A percentile compares a stretch with the other conserved stretches of the same genome.
These are phyloP conservation scores for Stictocephala bisonia DNA, from an alignment of 2,888 invertebrate species.

Conservation along the genomic window DNA sequence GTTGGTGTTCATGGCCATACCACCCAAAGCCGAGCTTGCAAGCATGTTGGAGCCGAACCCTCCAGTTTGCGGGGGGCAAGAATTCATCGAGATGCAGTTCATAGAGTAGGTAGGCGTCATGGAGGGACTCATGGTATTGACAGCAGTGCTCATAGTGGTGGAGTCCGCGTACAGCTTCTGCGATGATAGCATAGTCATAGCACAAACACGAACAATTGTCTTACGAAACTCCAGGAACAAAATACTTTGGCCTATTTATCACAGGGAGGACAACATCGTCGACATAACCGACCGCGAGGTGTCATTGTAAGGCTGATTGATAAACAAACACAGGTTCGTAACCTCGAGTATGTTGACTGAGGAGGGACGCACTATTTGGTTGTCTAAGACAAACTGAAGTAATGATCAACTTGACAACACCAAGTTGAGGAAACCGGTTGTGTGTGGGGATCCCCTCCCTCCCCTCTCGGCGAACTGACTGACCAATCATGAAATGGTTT, in stretches of 20 bases:
- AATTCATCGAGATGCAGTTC: conserved; percentile 76
- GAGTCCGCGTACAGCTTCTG: conserved; percentile 77
- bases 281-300: conserved; percentile 56
- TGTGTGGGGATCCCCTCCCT: no score
- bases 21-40: conserved; percentile 68
- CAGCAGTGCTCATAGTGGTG: conserved; percentile 67
- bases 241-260: conserved; percentile 32
- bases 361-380: conserved; percentile 61
- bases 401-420: no score
- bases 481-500: no score
- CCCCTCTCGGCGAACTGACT: no score
- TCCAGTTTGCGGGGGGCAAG: conserved; percentile 71
- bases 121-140: conserved; percentile 76
- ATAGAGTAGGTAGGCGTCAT: conserved; percentile 84
- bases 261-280: conserved; percentile 43
- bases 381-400: conserved; percentile 59
- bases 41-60: conserved; percentile 70
- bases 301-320: conserved; percentile 65
- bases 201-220: conserved; percentile 45
- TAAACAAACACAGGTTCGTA: conserved; percentile 66
- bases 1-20: conserved; percentile 76
- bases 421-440: no score
- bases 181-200: conserved; percentile 71
- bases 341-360: conserved; percentile 58
- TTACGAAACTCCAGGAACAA: conserved; percentile 1